These are phyloP conservation scores for Neostethus bicornis DNA, from an alignment of 2,797 vertebrate genomes.

Conservation along the genomic window DNA sequence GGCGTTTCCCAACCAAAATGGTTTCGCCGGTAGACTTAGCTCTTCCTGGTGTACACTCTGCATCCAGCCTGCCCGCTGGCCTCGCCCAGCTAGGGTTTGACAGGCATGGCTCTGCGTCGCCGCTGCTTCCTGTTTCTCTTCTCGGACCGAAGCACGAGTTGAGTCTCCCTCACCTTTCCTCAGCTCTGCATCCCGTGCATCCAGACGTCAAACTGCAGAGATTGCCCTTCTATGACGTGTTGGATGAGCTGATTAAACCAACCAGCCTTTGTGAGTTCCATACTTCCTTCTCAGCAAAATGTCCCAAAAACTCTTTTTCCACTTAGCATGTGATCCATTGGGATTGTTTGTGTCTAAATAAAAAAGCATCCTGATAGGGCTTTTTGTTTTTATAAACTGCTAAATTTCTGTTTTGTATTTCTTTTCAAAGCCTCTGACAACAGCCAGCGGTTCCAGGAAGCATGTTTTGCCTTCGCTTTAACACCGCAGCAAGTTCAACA, in stretches of 20 bases:
- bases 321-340: slow-evolving; percentile 1
- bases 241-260: slow-evolving; percentile 98
- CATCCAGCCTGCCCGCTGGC: slow-evolving; percentile 84
- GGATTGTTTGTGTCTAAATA: slow-evolving; percentile 14
- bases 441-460: slow-evolving; percentile 98
- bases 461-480: slow-evolving; percentile 97
- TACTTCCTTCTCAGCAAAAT: slow-evolving; percentile 13
- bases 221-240: slow-evolving; percentile 95
- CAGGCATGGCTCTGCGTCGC: slow-evolving; percentile 86
- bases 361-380: neutral
- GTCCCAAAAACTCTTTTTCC: slow-evolving; percentile 6
- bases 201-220: slow-evolving; percentile 99
- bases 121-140: slow-evolving; percentile 93
- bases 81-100: slow-evolving; percentile 92
- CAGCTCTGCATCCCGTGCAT: slow-evolving; percentile 95
- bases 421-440: slow-evolving; percentile 88
- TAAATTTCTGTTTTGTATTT: slow-evolving; percentile 26
- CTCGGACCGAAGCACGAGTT: slow-evolving; percentile 98
- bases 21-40: slow-evolving; percentile 94
- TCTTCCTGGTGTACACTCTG: slow-evolving; percentile 88
- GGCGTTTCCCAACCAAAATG: slow-evolving; percentile 98
- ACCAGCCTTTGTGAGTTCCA: slow-evolving; percentile 92
- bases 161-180: slow-evolving; percentile 93
- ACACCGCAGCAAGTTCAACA: slow-evolving; percentile 98
- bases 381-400: neutral